These are phyloP conservation scores for Noctua janthina DNA, from an alignment of 2,888 invertebrate genomes.

Conservation along the genomic window DNA sequence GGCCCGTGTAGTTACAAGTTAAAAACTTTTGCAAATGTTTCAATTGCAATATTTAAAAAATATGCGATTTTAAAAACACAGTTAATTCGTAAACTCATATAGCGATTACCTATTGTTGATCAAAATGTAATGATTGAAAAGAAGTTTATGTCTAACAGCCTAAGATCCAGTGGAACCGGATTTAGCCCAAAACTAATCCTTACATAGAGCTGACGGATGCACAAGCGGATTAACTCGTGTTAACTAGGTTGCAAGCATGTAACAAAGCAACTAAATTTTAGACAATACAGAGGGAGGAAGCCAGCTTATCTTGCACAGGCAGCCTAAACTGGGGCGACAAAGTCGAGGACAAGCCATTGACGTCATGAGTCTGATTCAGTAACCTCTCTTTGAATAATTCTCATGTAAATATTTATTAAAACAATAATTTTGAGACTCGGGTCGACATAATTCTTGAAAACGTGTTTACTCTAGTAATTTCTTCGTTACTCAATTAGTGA, in stretches of 20 bases:
- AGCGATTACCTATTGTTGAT: not conserved
- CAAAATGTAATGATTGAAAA: not conserved
- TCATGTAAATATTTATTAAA: conserved; percentile 60
- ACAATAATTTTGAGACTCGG: conserved; percentile 47
- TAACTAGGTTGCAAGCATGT: conserved; percentile 70
- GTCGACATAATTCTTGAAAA: conserved; percentile 38
- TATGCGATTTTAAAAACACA: not conserved
- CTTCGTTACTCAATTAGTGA: conserved; percentile 47
- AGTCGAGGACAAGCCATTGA: conserved; percentile 57
- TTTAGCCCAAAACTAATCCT: conserved; percentile 43
- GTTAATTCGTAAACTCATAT: not conserved
- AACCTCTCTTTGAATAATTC: conserved; percentile 61
- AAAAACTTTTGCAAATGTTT: conserved; percentile 45
- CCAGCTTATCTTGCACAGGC: conserved; percentile 80
- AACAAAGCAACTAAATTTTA: conserved; percentile 77
- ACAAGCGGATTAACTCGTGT: conserved; percentile 61
- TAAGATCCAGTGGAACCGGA: conserved; percentile 30
- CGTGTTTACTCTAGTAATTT: conserved; percentile 45
- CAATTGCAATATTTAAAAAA: conserved; percentile 31
- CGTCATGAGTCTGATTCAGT: conserved; percentile 57
- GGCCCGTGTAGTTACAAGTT: conserved; percentile 52
- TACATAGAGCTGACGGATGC: conserved; percentile 53
- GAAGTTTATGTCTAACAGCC: conserved; percentile 6
- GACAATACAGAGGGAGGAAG: conserved; percentile 77
- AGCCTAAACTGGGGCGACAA: conserved; percentile 71